Base-by-base conservation (phyloP, 2,888 invertebrate genomes). In the Didymodactylos carnosus region DNA sequence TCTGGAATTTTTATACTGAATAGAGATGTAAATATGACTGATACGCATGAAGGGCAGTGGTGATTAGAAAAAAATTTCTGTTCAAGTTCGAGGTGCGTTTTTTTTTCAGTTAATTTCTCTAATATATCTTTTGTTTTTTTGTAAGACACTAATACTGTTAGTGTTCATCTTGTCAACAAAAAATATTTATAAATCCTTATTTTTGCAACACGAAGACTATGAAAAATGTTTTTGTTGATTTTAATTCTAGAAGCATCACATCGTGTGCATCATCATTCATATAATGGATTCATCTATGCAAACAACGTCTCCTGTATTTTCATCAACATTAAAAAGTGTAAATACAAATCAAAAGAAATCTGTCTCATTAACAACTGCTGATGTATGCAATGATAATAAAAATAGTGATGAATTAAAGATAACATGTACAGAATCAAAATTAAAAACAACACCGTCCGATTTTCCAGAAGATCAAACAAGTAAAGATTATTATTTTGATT, bases 401-500 rank as follows among this genome's bases (percentile, higher is more conserved):
- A 62, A 62, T 29, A 62, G 29, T n/a, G 35, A 5, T 29, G 29
- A 19, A 35, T 35, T 10, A 62, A 62, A 62, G 62, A 62, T 62
- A 35, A 62, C n/a, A n/a, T n/a, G n/a, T n/a, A n/a, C n/a, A n/a
- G n/a, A n/a, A n/a, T n/a, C n/a, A n/a, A n/a, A n/a, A n/a, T n/a
- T n/a, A n/a, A n/a, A n/a, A n/a, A n/a, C n/a, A n/a, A n/a, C n/a
- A n/a, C n/a, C n/a, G n/a, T n/a, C n/a, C n/a, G n/a, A n/a, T n/a
- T n/a, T n/a, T n/a, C n/a, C n/a, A n/a, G n/a, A n/a, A n/a, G n/a
- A n/a, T n/a, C n/a, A n/a, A n/a, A 98, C 98, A 2, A 97, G 95
- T 10, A 88, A 94, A 79, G 98, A 98, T 84, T 98, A 99, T 84
- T 99, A 99, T 84, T 99, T 99, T 83, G 98, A 99, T 85, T 98